phyloP scores from a whole-genome alignment of 2,113 vertebrate species.

The Nibea coibor region DNA sequence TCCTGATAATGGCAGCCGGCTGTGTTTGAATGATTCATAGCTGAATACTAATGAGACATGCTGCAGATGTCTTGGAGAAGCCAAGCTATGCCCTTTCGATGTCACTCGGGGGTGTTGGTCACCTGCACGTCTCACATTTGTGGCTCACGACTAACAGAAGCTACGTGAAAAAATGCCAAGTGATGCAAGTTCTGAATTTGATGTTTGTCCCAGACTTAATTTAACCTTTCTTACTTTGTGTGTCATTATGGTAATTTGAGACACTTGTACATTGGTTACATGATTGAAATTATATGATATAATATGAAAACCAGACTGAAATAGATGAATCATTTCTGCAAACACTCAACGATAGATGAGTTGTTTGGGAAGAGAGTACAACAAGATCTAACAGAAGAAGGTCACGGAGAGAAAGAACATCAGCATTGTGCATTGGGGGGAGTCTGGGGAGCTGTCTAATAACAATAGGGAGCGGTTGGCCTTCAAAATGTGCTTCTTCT shows the following conservation, averaged over 20 bases:
- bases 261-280: conserved; percentile 23
- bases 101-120: conserved; percentile 66
- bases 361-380: conserved; percentile 36
- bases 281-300: conserved; percentile 35
- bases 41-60: conserved; percentile 74
- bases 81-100: conserved; percentile 69
- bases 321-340: conserved; percentile 50
- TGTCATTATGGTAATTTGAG: conserved; percentile 43
- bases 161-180: conserved; percentile 33
- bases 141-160: not conserved
- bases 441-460: conserved; percentile 44
- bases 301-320: conserved; percentile 48
- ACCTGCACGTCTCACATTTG: conserved; percentile 48
- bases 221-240: conserved; percentile 44
- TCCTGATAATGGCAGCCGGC: conserved; percentile 68
- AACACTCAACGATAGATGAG: conserved; percentile 32
- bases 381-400: conserved; percentile 47
- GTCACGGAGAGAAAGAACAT: conserved; percentile 48
- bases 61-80: conserved; percentile 73
- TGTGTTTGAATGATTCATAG: conserved; percentile 78
- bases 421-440: conserved; percentile 28
- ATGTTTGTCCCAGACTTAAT: conserved; percentile 29
- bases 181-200: conserved; percentile 47
- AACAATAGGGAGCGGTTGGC: conserved; percentile 53
- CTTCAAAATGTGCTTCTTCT: conserved; percentile 59